Evolutionary conservation across 2,888 invertebrate species (phyloP).

Genomic region (Leptinotarsa juncta): DNA sequence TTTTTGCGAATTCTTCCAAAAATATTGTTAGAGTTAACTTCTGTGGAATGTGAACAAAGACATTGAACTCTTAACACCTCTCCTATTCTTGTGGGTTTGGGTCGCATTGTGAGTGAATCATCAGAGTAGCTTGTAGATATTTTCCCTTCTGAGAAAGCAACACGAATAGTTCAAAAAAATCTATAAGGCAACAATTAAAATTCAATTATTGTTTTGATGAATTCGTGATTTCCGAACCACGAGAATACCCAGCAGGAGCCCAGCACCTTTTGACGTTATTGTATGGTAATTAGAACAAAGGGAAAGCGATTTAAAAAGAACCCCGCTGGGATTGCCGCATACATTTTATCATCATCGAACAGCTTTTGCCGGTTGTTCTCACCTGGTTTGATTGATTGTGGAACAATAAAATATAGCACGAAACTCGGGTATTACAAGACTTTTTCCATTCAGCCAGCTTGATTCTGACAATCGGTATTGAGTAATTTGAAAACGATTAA

Average conservation of each 20-base stretch:
- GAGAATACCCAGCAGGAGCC: conserved; percentile 56
- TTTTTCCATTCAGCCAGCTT: conserved; percentile 9
- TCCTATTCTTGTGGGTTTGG: too few species aligned
- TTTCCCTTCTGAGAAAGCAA: conserved; percentile 4
- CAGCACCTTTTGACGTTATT: conserved; percentile 61
- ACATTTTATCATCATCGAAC: conserved; percentile 36
- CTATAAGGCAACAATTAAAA: conserved; percentile 6
- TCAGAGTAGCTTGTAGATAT: neutral
- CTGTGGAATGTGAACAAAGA: too few species aligned
- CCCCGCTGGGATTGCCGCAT: conserved; percentile 50
- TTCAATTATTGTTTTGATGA: conserved; percentile 34
- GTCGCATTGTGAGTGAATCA: neutral
- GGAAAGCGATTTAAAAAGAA: conserved; percentile 52
- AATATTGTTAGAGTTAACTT: too few species aligned
- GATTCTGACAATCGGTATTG: conserved; percentile 12
- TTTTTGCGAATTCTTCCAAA: too few species aligned
- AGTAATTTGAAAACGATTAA: conserved; percentile 18
- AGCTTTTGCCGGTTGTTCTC: conserved; percentile 52
- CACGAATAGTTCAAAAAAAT: conserved; percentile 1
- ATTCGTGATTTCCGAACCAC: conserved; percentile 51
- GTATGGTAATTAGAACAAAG: conserved; percentile 63
- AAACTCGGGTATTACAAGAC: conserved; percentile 14
- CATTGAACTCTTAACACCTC: too few species aligned
- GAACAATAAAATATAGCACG: conserved; percentile 9
- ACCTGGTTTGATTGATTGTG: conserved; percentile 50